Evolutionary conservation across 1,140 invertebrate species (phyloP).

Genomic region (Cylas formicarius): DNA sequence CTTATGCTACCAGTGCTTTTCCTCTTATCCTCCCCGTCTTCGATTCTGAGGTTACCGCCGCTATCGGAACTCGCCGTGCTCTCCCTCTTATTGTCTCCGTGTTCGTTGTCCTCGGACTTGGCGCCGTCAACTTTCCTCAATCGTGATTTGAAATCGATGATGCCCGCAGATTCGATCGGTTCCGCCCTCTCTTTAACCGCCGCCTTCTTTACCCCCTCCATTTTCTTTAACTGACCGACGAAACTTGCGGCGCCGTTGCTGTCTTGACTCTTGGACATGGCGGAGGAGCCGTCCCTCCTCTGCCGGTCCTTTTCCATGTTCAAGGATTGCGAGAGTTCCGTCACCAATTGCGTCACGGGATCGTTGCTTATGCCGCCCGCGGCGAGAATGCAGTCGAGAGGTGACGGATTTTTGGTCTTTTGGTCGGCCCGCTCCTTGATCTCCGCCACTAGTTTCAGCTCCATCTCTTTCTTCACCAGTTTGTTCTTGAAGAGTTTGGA

Average conservation of each 20-base stretch:
- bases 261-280: conserved; percentile 16
- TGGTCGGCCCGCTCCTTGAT: conserved; percentile 70
- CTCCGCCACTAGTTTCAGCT: conserved; percentile 70
- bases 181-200: conserved; percentile 37
- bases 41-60: conserved; percentile 43
- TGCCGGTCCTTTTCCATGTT: conserved; percentile 18
- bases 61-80: conserved; percentile 40
- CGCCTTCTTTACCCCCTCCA: conserved; percentile 31
- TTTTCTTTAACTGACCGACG: conserved; percentile 36
- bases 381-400: conserved; percentile 31
- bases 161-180: conserved; percentile 39
- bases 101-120: conserved; percentile 39
- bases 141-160: conserved; percentile 79
- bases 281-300: conserved; percentile 19
- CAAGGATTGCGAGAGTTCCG: conserved; percentile 47
- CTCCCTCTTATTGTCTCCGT: conserved; percentile 35
- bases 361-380: conserved; percentile 47
- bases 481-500: conserved; percentile 42
- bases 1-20: conserved; percentile 88
- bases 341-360: conserved; percentile 71
- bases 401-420: conserved; percentile 45
- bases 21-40: conserved; percentile 76
- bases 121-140: conserved; percentile 69
- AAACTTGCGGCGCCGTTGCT: conserved; percentile 33
- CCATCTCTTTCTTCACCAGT: conserved; percentile 66